phyloP scores from a whole-genome alignment of 2,888 invertebrate genomes.

The Papilio elwesi region DNA sequence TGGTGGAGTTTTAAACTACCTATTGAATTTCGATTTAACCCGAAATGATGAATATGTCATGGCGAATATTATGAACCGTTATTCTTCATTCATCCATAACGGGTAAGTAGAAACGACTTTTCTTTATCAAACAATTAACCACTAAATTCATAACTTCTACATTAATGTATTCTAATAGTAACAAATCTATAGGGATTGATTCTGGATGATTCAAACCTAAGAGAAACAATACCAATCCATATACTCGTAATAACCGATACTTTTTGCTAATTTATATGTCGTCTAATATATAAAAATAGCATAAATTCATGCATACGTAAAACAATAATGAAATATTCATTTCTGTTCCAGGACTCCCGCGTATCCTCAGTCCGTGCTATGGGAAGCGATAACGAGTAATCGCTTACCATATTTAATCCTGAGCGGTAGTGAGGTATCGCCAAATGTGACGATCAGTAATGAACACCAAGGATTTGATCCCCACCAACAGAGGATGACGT shows the following conservation, averaged over 20 bases:
- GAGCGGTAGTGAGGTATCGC: slow-evolving; percentile 46
- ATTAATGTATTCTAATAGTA: too few species aligned
- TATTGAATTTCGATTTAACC: slow-evolving; percentile 65
- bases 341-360: slow-evolving; percentile 28
- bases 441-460: slow-evolving; percentile 40
- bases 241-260: too few species aligned
- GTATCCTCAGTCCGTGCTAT: slow-evolving; percentile 17
- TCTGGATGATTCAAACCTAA: too few species aligned
- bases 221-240: too few species aligned
- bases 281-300: too few species aligned
- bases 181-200: too few species aligned
- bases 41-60: slow-evolving; percentile 53
- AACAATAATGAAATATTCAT: not conserved
- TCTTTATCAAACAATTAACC: not conserved
- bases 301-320: too few species aligned
- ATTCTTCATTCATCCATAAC: slow-evolving; percentile 60
- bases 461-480: slow-evolving; percentile 49
- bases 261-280: too few species aligned
- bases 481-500: slow-evolving; percentile 50
- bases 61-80: slow-evolving; percentile 55
- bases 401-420: slow-evolving; percentile 37
- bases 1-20: slow-evolving; percentile 67
- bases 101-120: slow-evolving; percentile 58
- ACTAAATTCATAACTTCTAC: too few species aligned
- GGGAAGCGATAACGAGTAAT: slow-evolving; percentile 38